Evolutionary conservation across 2,888 invertebrate genomes (phyloP).

Genomic region (Xanthia togata): DNA sequence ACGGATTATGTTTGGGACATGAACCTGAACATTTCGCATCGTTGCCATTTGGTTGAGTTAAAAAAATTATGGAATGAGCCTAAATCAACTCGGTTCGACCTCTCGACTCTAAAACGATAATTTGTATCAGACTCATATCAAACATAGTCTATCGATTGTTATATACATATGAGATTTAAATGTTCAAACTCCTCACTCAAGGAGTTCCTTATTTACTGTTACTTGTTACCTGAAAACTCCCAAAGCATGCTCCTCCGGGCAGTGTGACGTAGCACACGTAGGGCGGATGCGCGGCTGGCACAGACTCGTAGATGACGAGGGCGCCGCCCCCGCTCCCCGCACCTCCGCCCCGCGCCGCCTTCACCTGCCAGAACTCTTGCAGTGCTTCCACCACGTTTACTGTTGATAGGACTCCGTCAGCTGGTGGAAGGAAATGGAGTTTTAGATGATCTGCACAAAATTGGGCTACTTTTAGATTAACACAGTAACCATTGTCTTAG

Average conservation of each 20-base stretch:
- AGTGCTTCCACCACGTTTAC: conserved; percentile 98
- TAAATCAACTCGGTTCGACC: too few relatives aligned
- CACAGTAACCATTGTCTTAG: neutral
- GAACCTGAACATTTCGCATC: too few relatives aligned
- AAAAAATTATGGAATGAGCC: too few relatives aligned
- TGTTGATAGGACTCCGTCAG: conserved; percentile 89
- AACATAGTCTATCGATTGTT: too few relatives aligned
- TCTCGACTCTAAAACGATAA: too few relatives aligned
- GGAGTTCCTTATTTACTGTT: neutral
- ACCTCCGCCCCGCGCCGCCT: conserved; percentile 94
- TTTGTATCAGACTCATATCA: too few relatives aligned
- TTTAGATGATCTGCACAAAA: neutral
- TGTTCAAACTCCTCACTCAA: too few relatives aligned
- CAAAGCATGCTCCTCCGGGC: conserved; percentile 98
- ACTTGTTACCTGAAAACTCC: conserved; percentile 96
- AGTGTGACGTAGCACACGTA: conserved; percentile 98
- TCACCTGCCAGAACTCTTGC: conserved; percentile 99
- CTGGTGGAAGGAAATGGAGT: conserved; percentile 62
- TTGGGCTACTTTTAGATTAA: neutral
- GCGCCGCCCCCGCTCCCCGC: conserved; percentile 96
- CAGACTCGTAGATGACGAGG: conserved; percentile 98
- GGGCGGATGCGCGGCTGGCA: conserved; percentile 96
- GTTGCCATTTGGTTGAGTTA: too few relatives aligned
- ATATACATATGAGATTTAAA: too few relatives aligned
- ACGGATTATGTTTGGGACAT: too few relatives aligned